Conservation (phyloP, 2,888 invertebrate genomes). For the Pegoplata infirma region DNA sequence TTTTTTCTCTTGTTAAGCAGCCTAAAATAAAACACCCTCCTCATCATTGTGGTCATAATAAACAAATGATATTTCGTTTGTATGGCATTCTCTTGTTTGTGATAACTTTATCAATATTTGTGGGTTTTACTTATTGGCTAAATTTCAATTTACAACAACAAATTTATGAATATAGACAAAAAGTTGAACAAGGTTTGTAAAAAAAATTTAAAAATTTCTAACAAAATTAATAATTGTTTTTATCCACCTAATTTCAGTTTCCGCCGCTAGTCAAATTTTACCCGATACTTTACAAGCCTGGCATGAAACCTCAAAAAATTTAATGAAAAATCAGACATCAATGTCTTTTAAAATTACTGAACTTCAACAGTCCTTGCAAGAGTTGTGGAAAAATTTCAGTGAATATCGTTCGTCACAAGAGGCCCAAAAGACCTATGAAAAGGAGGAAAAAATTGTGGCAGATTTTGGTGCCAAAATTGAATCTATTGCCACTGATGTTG, state of each 20-base stretch:
- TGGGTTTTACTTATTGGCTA: constrained; percentile 76
- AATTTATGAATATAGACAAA: constrained; percentile 75
- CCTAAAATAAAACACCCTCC: constrained; percentile 68
- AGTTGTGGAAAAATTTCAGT: constrained; percentile 78
- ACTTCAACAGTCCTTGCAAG: constrained; percentile 80
- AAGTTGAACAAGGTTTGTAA: constrained; percentile 76
- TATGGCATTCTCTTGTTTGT: constrained; percentile 74
- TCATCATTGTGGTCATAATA: constrained; percentile 72
- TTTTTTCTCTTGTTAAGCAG: constrained; percentile 57
- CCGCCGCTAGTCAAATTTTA: constrained; percentile 84
- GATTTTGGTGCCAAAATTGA: constrained; percentile 77
- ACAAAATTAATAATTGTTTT: background rate
- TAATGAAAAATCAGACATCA: constrained; percentile 83
- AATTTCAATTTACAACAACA: constrained; percentile 77
- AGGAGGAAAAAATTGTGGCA: constrained; percentile 76
- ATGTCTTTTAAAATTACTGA: constrained; percentile 81
- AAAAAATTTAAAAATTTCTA: constrained; percentile 15
- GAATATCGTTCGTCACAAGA: constrained; percentile 70
- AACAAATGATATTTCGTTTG: constrained; percentile 72
- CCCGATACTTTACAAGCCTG: constrained; percentile 85
- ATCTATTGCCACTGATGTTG: constrained; percentile 74
- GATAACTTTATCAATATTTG: constrained; percentile 70
- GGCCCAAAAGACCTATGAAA: constrained; percentile 72
- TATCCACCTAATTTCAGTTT: constrained; percentile 77
- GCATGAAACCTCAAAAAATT: constrained; percentile 84